Base-by-base conservation (phyloP, 1,140 invertebrate species). In the Antheraea pernyi region DNA sequence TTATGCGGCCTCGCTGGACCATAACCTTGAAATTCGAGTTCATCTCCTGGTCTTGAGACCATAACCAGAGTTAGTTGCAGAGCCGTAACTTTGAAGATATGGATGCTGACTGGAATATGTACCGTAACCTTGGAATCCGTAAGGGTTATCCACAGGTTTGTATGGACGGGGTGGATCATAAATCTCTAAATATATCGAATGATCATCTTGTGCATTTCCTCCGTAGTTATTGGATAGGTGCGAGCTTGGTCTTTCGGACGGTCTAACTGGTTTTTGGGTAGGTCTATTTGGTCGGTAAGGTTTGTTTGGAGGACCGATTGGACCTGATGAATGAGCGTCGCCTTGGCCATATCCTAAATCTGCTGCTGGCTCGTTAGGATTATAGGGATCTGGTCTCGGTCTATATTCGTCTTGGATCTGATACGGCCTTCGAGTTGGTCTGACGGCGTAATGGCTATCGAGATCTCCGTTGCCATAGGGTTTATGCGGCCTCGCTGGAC, bases 151-250 rank as follows among this genome's bases (percentile, higher is more conserved):
- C 13, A 59, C 30, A 9, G 85, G 83, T 62, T 69, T 84, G 53
- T 87, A 85, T 8, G 86, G 82, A 70, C 87, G 77, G 4, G 87
- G 86, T 36, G 89, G 88, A 65, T 90, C 89, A 67, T 84, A 77
- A 48, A 91, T 90, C 81, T 89, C 85, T 2, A 90, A 71, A 65
- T 88, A 77, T 58, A 90, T 84, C 2, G 84, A 85, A 71, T 91
- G 86, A 67, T 91, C 87, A 36, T 84, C 70, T 46, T 83, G 74
- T 16, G 68, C 65, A 53, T 63, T 79, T 67, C 77, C 77, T 4
- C 84, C 86, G 73, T 90, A 88, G 70, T 81, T 83, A 48, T 85
- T 86, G 4, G 85, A 86, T 53, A 88, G 87, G 67, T 86, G 84
- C 48, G 73, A 76, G 18, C 22, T 59, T 5, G 67, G 65, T 7